These are phyloP conservation scores for Catotricha subobsoleta DNA, from an alignment of 2,888 invertebrate species.

Conservation along the genomic window DNA sequence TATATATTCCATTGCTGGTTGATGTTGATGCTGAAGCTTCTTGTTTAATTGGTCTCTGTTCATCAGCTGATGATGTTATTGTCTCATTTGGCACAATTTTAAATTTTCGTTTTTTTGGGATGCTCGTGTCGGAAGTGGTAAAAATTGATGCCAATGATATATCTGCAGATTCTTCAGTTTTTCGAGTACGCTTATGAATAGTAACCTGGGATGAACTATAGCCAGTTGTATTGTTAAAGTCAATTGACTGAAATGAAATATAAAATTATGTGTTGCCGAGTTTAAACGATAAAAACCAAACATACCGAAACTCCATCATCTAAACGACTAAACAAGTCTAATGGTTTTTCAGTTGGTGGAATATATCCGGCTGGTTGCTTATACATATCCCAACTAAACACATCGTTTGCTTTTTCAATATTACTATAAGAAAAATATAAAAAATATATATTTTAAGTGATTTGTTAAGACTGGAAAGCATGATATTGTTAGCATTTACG, in stretches of 20 bases:
- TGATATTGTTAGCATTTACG: neutral
- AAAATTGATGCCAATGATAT: neutral
- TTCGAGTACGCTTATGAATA: slow-evolving; percentile 36
- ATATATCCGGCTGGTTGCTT: slow-evolving; percentile 21
- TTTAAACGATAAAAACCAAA: neutral
- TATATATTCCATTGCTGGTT: neutral
- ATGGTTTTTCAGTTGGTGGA: slow-evolving; percentile 31
- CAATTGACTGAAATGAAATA: slow-evolving; percentile 18
- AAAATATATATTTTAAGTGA: too few species aligned
- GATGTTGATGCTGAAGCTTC: slow-evolving; percentile 14
- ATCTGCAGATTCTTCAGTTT: slow-evolving; percentile 16
- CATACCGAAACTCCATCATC: slow-evolving; percentile 23
- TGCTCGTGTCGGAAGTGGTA: slow-evolving; percentile 12
- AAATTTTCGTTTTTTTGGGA: slow-evolving; percentile 34
- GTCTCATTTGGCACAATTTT: slow-evolving; percentile 31
- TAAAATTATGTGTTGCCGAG: slow-evolving; percentile 6
- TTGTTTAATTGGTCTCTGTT: slow-evolving; percentile 11
- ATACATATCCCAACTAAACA: slow-evolving; percentile 22
- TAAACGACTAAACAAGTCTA: slow-evolving; percentile 38
- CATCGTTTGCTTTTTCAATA: slow-evolving; percentile 23
- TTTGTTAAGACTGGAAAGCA: too few species aligned
- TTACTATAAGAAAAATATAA: slow-evolving; percentile 25
- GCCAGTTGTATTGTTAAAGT: slow-evolving; percentile 22
- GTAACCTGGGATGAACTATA: slow-evolving; percentile 27
- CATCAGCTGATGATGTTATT: neutral